Conservation (phyloP, 1,140 invertebrate genomes). For the Drosophila sechellia region DNA sequence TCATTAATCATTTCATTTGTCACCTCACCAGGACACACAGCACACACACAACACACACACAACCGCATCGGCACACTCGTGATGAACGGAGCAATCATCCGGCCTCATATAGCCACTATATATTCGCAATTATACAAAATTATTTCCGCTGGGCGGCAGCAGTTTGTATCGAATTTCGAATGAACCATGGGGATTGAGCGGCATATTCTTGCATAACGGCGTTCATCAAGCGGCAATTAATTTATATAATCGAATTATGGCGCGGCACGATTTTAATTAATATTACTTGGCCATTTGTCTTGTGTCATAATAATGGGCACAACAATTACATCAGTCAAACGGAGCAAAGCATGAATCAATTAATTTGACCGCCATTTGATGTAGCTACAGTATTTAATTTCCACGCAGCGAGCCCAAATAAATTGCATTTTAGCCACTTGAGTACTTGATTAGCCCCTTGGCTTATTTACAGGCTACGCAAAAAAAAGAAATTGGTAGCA, state of each 20-base stretch:
- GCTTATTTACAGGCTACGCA: slow-evolving; percentile 13
- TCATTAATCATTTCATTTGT: slow-evolving; percentile 74
- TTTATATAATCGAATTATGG: slow-evolving; percentile 54
- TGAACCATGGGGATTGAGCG: slow-evolving; percentile 12
- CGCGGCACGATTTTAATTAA: slow-evolving; percentile 45
- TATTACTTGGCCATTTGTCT: slow-evolving; percentile 34
- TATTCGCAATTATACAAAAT: slow-evolving; percentile 50
- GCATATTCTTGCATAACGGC: slow-evolving; percentile 9
- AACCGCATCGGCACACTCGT: background rate
- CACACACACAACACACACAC: background rate
- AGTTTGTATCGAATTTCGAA: slow-evolving; percentile 29
- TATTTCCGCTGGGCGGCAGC: slow-evolving; percentile 17
- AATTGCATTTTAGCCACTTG: slow-evolving; percentile 34
- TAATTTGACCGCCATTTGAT: slow-evolving; percentile 23
- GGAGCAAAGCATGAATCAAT: slow-evolving; percentile 29
- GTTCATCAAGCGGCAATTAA: slow-evolving; percentile 45
- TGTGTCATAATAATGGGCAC: slow-evolving; percentile 19
- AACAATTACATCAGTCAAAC: slow-evolving; percentile 42
- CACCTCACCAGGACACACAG: slow-evolving; percentile 31
- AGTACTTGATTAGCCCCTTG: slow-evolving; percentile 34
- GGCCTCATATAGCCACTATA: slow-evolving; percentile 27
- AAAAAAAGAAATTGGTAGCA: background rate
- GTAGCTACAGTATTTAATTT: background rate
- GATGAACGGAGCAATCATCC: slow-evolving; percentile 3
- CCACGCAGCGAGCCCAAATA: background rate